Conservation (phyloP, 2,888 invertebrate genomes). For the Stenoptilia bipunctidactyla region DNA sequence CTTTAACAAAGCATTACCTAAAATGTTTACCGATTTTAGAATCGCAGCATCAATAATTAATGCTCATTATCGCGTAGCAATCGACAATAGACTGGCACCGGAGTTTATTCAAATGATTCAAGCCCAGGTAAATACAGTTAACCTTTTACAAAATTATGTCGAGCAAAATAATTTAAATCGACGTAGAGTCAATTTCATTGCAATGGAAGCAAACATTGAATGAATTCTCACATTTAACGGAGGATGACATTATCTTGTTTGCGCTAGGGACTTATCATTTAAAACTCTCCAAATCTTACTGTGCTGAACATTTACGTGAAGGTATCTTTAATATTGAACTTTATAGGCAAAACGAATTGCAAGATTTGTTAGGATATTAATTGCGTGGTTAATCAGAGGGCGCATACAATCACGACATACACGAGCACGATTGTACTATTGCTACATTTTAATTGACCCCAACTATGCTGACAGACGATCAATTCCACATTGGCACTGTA, state of each 20-base stretch:
- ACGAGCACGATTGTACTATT: slow-evolving; percentile 5
- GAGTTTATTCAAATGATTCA: neutral
- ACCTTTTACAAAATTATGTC: neutral
- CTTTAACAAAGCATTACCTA: slow-evolving; percentile 5
- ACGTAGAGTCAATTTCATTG: neutral
- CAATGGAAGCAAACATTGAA: slow-evolving; percentile 3
- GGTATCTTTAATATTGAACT: slow-evolving; percentile 9
- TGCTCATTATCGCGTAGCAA: slow-evolving; percentile 4
- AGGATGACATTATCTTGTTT: slow-evolving; percentile 1
- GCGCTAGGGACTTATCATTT: slow-evolving; percentile 9
- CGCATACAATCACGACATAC: slow-evolving; percentile 6
- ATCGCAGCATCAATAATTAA: slow-evolving; percentile 7
- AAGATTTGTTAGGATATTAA: slow-evolving; percentile 4
- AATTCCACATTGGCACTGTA: slow-evolving; percentile 1
- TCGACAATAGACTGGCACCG: slow-evolving; percentile 1
- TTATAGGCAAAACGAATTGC: slow-evolving; percentile 2
- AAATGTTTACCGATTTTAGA: slow-evolving; percentile 6
- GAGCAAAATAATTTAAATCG: neutral
- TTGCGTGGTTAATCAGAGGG: slow-evolving; percentile 5
- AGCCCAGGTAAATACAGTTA: too few species aligned
- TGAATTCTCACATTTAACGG: slow-evolving; percentile 1
- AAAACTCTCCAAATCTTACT: slow-evolving; percentile 11
- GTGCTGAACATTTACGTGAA: slow-evolving; percentile 7
- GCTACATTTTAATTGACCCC: slow-evolving; percentile 6
- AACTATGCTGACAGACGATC: neutral